Conservation (phyloP, 37 sponge, comb jelly and placozoan genomes). For the Petrosia ficiformis region DNA sequence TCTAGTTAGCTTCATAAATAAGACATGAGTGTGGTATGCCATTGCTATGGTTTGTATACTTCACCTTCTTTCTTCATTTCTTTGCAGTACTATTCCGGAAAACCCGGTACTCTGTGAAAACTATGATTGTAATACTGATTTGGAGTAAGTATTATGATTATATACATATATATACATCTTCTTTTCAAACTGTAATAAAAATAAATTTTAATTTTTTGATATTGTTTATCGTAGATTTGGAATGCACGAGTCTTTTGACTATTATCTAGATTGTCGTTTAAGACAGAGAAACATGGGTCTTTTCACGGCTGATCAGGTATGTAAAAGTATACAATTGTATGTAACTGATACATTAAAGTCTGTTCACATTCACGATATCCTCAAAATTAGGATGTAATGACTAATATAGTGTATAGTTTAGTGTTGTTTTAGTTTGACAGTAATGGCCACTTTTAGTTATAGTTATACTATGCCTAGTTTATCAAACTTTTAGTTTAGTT, state of each 20-base stretch:
- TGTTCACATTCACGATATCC: too few relatives aligned
- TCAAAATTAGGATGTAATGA: too few relatives aligned
- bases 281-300: conserved; percentile 88
- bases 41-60: too few relatives aligned
- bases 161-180: too few relatives aligned
- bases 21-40: too few relatives aligned
- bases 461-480: too few relatives aligned
- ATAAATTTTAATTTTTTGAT: background rate
- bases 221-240: conserved; percentile 63
- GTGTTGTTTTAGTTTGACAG: too few relatives aligned
- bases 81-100: conserved; percentile 82
- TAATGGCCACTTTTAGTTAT: too few relatives aligned
- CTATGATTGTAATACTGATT: conserved; percentile 87
- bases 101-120: conserved; percentile 69
- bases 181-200: background rate
- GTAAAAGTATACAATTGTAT: background rate
- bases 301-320: conserved; percentile 90
- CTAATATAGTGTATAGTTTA: background rate
- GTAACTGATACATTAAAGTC: too few relatives aligned
- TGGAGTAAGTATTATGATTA: conserved; percentile 73
- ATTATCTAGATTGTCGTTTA: conserved; percentile 84
- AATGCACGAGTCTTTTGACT: conserved; percentile 93
- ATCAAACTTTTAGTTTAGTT: too few relatives aligned
- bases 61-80: background rate
- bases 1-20: too few relatives aligned